Evolutionary conservation across 2,797 vertebrate genomes (phyloP), one percentile per base, ranked within the genome.

Genomic region (Zenarchopterus dispar): DNA sequence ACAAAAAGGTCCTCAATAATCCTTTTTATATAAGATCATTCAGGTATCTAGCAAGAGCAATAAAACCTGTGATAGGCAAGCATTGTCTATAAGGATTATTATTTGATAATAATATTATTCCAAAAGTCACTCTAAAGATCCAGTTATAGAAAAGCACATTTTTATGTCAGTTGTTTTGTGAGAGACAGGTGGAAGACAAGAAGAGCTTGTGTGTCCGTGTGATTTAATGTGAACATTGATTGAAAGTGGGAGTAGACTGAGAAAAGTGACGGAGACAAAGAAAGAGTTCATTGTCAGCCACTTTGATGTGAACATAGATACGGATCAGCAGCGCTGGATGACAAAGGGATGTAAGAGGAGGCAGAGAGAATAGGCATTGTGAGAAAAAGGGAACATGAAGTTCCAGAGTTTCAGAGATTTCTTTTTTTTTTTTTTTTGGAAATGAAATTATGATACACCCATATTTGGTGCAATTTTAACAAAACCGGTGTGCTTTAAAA

Each of bases 251-350:
- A 57, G 36, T 45, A 51, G 50, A 71, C 42, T 53, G 60, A 54
- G 36, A 31, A 53, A 17, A 23, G 56, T 59, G 44, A 68, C 16
- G 22, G 53, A 62, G 13, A 4, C 44, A 69, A 57, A 83, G 67
- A 88, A 86, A 81, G 86, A 62, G 48, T 42, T 75, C 69, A 75
- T 83, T 87, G 83, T 87, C 66, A 28, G 45, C 52, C 41, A 41
- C 56, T 58, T 66, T 62, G 84, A 88, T 85, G 62, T 59, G 74
- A 77, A 80, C 68, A 63, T 56, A 70, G 82, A 86, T 88, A 81
- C 49, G 31, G 51, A 55, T 41, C 47, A 31, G 24, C 36, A 75
- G 67, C 73, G 45, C 77, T 56, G 74, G 74, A 78, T 45, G 50
- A 81, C 61, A 57, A 67, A 62, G 61, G 56, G 49, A 57, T 24